Evolutionary conservation across 2,888 invertebrate genomes (phyloP), one percentile per base, ranked within the genome.

Genomic region (Drosophila recens): DNA sequence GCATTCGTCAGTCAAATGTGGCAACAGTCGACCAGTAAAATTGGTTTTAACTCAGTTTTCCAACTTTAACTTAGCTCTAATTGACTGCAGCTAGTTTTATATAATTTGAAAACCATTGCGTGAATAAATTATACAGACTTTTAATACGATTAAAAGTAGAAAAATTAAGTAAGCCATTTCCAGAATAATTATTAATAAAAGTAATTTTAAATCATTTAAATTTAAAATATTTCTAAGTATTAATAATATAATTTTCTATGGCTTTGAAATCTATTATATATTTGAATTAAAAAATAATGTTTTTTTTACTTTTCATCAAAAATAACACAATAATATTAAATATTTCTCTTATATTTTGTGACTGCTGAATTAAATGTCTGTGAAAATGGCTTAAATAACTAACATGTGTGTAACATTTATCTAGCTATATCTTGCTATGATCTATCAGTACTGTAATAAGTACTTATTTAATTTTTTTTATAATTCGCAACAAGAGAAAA

Each of bases 1-100:
- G 46, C 30, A 38, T 23, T 57, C 34, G 34, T 61, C 42, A 13
- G 9, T 23, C 23, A 42, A 49, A 43, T 34, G 51, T 34, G 33
- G n/a, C 17, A 15, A 57, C 56, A 56, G 10, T 46, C 46, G 15
- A 17, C 48, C 43, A 69, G 30, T 30, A 9, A 42, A 43, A 27
- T 34, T 52, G 17, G 23, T 38, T 9, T 51, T 45, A 46, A 38
- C 38, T 17, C 30, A 20, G 3, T 13, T 33, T 5, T 27, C 17
- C 4, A n/a, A 33, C 8, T 30, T 11, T 0, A 15, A 10, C 27
- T 43, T 20, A 10, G 8, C 13, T 17, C 27, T 57, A 33, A 30
- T n/a, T 43, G 34, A 4, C 20, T 30, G 30, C 42, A 62, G 34
- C 61, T 56, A 43, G 6, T 30, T 54, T 38, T 65, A 66, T 51